These are phyloP conservation scores for Bimastos eiseni DNA, from an alignment of 2,888 invertebrate species.

Conservation along the genomic window DNA sequence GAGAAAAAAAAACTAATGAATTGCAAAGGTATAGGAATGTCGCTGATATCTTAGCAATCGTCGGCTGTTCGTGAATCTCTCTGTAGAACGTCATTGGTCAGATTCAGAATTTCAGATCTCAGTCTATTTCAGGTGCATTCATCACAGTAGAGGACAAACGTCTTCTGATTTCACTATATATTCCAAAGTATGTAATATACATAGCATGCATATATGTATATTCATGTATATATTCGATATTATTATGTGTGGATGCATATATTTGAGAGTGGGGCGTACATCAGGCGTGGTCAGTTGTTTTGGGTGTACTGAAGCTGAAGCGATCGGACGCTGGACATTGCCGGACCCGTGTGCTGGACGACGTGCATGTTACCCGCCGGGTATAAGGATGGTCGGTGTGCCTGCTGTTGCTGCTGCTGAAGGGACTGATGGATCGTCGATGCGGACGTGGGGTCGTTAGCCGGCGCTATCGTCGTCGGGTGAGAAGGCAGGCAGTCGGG, in stretches of 20 bases:
- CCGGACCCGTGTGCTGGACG: neutral
- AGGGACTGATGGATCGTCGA: conserved; percentile 16
- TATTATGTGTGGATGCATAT: neutral
- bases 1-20: no score
- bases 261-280: neutral
- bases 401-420: conserved; percentile 15
- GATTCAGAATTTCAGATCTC: neutral
- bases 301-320: conserved; percentile 9
- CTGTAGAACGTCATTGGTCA: neutral
- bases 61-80: neutral
- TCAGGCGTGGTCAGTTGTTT: neutral
- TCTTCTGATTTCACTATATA: neutral
- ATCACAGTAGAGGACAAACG: neutral
- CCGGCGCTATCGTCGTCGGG: neutral
- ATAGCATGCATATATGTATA: neutral
- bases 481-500: conserved; percentile 23
- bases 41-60: neutral
- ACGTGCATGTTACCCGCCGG: neutral
- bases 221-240: neutral
- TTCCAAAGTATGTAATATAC: neutral
- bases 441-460: conserved; percentile 16
- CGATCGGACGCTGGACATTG: neutral
- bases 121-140: neutral
- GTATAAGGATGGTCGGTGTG: neutral
- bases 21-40: neutral